Evolutionary conservation across 2,113 vertebrate genomes (phyloP), one percentile per base, ranked within the genome.

Genomic region (Propithecus coquereli): DNA sequence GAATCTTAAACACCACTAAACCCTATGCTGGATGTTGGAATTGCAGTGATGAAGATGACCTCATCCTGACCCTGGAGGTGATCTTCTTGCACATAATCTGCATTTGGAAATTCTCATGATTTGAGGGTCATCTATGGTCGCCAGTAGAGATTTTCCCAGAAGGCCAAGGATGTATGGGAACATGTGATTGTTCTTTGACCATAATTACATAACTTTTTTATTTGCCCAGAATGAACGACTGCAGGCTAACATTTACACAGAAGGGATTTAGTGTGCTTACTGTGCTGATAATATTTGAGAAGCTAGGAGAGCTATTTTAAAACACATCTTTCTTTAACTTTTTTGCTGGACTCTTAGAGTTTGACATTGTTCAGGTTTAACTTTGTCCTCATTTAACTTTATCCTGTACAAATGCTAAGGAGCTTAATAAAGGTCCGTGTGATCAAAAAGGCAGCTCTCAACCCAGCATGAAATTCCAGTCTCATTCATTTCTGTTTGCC

Each of bases 401-500:
- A 30, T 90, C 74, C 47, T 71, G 23, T 57, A 17, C 76, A 80
- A 17, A 80, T 84, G 73, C 90, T 73, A 30, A 76, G 30, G 66
- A 22, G 43, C 79, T 91, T 83, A 71, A 32, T 59, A 34, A 85
- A 94, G 87, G 40, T 52, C 84, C 76, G 0, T 76, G 52, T 66
- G 95, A 80, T 94, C 68, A 14, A 71, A 66, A 76, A 91, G 40
- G n/a, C 59, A 96, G 20, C 68, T 70, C 65, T 45, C 37, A 20
- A 61, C n/a, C 8, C 32, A 20, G 70, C 73, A 22, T 91, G 95
- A 77, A 88, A 95, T 89, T 91, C 71, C 93, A 57, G 47, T 34
- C 79, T 82, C 74, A 32, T 71, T 90, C 87, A 77, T 94, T 95
- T 90, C 82, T 81, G 13, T 70, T 92, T 94, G 84, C 50, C 80